Percentiles rank a stretch among this genome's conserved stretches.
These are phyloP conservation scores for Drosophila falleni DNA, from an alignment of 2,888 invertebrate species.

Conservation along the genomic window DNA sequence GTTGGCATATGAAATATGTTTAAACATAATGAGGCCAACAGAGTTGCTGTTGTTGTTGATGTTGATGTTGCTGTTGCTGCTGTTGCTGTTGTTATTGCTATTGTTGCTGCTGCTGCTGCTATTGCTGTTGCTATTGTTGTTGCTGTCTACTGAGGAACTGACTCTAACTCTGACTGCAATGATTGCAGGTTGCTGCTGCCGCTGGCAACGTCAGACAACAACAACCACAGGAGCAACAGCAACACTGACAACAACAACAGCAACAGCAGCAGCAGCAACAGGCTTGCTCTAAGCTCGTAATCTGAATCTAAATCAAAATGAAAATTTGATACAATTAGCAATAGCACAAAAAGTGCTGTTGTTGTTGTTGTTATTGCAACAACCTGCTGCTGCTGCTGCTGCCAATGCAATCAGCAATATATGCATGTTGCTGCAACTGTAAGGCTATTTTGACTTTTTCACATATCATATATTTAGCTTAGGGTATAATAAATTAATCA, in stretches of 20 bases:
- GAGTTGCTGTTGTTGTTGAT: conserved; percentile 41
- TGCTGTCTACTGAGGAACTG: conserved; percentile 51
- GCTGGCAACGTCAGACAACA: conserved; percentile 22
- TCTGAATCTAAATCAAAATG: conserved; percentile 73
- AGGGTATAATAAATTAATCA: background rate
- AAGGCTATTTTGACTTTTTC: conserved; percentile 1
- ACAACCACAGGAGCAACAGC: conserved; percentile 22
- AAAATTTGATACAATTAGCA: conserved; percentile 77
- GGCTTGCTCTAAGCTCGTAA: conserved; percentile 39
- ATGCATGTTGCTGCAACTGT: conserved; percentile 20
- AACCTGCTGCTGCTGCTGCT: conserved; percentile 23
- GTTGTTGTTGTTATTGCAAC: conserved; percentile 20
- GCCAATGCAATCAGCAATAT: conserved; percentile 44
- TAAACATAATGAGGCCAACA: conserved; percentile 75
- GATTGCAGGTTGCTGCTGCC: conserved; percentile 64
- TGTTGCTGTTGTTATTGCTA: too few species aligned
- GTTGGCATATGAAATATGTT: conserved; percentile 77
- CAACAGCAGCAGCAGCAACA: conserved; percentile 38
- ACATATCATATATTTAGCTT: background rate
- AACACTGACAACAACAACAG: conserved; percentile 11
- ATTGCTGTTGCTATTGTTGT: conserved; percentile 39
- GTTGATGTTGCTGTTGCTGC: background rate
- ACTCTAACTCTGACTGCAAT: conserved; percentile 56
- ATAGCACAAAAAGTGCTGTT: conserved; percentile 51
- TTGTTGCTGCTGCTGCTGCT: conserved; percentile 45